Percentiles rank a stretch among this genome's conserved stretches.
Evolutionary conservation across 2,888 invertebrate species (phyloP).

Genomic region (Melanargia galathea): DNA sequence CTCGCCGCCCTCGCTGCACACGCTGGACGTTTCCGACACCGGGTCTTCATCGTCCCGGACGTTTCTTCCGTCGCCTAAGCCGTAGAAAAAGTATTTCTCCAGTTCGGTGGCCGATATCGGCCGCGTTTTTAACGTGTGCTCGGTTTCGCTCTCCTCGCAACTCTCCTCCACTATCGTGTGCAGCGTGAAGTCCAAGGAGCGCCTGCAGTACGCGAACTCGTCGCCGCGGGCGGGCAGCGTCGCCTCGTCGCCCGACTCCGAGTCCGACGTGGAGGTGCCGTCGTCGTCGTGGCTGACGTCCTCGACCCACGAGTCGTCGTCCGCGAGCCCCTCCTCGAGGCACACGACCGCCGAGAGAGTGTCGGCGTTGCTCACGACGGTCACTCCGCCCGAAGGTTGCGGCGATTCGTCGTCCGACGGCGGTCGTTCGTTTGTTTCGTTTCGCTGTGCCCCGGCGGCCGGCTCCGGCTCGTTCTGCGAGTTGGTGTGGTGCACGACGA

Average conservation of each 20-base stretch:
- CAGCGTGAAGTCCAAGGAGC: slow-evolving; percentile 93
- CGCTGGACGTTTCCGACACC: slow-evolving; percentile 92
- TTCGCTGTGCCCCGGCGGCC: slow-evolving; percentile 55
- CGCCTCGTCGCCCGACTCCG: slow-evolving; percentile 87
- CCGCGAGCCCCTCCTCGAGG: slow-evolving; percentile 92
- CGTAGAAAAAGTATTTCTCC: slow-evolving; percentile 95
- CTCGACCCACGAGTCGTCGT: slow-evolving; percentile 96
- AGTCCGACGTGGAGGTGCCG: slow-evolving; percentile 85
- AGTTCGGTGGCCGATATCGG: slow-evolving; percentile 91
- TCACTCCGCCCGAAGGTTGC: slow-evolving; percentile 83
- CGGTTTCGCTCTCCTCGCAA: slow-evolving; percentile 95
- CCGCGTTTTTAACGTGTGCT: slow-evolving; percentile 84
- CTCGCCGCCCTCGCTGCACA: slow-evolving; percentile 92
- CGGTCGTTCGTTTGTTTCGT: slow-evolving; percentile 68
- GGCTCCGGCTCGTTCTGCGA: slow-evolving; percentile 77
- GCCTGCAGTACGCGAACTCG: slow-evolving; percentile 90
- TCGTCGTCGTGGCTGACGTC: slow-evolving; percentile 92
- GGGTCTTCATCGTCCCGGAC: slow-evolving; percentile 83
- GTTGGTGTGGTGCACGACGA: slow-evolving; percentile 86
- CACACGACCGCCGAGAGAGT: slow-evolving; percentile 87
- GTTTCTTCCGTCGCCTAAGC: slow-evolving; percentile 87
- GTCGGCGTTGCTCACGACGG: slow-evolving; percentile 86
- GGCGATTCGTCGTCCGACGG: slow-evolving; percentile 70
- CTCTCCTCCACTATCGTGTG: slow-evolving; percentile 97
- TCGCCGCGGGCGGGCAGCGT: slow-evolving; percentile 89